These are phyloP conservation scores for Neoarius graeffei DNA, from an alignment of 2,113 vertebrate species.

Conservation along the genomic window DNA sequence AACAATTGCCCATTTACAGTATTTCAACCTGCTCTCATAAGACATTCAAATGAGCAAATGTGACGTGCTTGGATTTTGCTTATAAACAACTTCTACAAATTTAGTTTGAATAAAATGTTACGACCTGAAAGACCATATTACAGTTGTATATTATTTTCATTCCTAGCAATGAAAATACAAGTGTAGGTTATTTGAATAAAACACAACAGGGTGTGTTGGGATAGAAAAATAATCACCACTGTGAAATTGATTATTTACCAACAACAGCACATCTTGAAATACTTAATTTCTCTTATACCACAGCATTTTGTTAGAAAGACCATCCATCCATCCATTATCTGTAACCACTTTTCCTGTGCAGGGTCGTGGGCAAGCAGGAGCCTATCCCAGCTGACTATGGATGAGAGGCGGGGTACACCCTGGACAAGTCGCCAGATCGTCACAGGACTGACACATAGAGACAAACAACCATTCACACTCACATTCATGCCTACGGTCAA, in stretches of 20 bases:
- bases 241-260: not conserved
- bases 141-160: not conserved
- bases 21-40: not conserved
- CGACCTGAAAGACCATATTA: not conserved
- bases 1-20: no score
- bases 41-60: not conserved
- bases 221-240: not conserved
- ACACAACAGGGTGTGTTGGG: not conserved
- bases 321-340: no score
- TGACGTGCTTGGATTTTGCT: not conserved
- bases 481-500: no score
- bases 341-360: no score
- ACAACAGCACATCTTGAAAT: not conserved
- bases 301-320: not conserved
- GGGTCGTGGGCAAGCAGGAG: no score
- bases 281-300: not conserved
- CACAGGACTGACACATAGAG: no score
- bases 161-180: not conserved
- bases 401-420: no score
- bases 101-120: not conserved
- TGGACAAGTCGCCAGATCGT: no score
- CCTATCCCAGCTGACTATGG: no score
- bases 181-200: not conserved
- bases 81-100: not conserved
- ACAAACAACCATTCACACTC: no score